Conservation (phyloP, 2,797 vertebrate species). For the Pipistrellus pygmaeus region DNA sequence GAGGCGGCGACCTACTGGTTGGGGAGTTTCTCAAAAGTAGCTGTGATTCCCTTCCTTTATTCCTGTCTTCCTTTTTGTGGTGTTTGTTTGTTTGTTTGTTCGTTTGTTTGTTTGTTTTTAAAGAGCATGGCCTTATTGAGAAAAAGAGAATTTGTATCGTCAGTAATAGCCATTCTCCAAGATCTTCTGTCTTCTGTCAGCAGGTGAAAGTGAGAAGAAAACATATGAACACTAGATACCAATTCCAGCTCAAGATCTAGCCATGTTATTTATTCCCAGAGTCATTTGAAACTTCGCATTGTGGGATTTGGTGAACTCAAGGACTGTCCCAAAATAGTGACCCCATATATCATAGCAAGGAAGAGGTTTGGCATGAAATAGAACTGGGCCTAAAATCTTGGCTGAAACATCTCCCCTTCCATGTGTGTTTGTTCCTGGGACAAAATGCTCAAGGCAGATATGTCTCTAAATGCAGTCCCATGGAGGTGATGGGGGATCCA, state of each 20-base stretch:
- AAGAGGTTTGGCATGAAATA: background rate
- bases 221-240: background rate
- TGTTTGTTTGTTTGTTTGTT: background rate
- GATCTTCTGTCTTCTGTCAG: background rate
- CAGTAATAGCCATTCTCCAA: background rate
- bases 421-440: background rate
- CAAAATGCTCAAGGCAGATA: background rate
- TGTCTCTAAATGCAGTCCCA: background rate
- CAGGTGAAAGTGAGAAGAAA: conserved; percentile 2
- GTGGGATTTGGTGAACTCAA: conserved; percentile 26
- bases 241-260: background rate
- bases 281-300: background rate
- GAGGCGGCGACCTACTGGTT: background rate
- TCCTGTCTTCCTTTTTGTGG: too few relatives aligned
- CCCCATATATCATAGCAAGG: background rate
- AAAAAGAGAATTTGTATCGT: background rate
- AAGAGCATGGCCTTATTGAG: background rate
- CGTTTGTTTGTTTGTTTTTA: background rate
- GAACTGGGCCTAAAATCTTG: background rate
- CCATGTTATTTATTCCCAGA: background rate
- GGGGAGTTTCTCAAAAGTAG: background rate
- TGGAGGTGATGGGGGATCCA: background rate
- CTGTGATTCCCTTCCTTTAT: background rate
- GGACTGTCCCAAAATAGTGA: background rate
- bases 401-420: background rate